Base-by-base conservation (phyloP, 2,888 invertebrate genomes). In the Scaptomyza cyrtandrae region DNA sequence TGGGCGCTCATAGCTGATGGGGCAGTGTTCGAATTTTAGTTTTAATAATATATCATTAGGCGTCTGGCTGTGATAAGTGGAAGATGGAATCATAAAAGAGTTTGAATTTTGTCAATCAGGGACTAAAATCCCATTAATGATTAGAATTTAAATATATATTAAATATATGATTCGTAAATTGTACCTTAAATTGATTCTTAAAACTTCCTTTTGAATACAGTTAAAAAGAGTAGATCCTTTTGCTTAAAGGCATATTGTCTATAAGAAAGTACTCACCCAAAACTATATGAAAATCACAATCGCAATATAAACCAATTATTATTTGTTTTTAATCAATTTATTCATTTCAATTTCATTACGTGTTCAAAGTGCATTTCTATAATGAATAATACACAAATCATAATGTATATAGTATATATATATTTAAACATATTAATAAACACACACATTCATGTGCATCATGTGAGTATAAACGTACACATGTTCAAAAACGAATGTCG, bases 321-420 rank as follows among this genome's bases (percentile, higher is more conserved):
- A 44, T 44, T 58, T 66, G 19, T 72, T 54, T 71, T 55, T 60
- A 75, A 80, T 78, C 63, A 60, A 65, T 83, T 82, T 84, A 84
- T 83, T 83, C 56, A 70, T 76, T 52, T 61, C 78, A 80, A 75
- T 73, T 71, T 82, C 62, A 80, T 80, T 77, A 75, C 62, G 71
- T 80, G 74, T 77, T 83, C 65, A 70, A 85, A 69, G 66, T 77
- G 80, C 79, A 80, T 71, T 57, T 63, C 53, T 59, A 69, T 61
- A 69, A 71, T 53, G 74, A 71, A 70, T 73, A 77, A 86, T 82
- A 71, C 80, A 82, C 76, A 84, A 84, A 79, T 73, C 70, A 75
- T 83, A 64, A 41, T 41, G 41, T 41, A 14, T 39, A 16, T 39
- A 3, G 9, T 39, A 39, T 14, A 14, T 14, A 39, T 9, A 37